Evolutionary conservation across 2,797 vertebrate species (phyloP).

Genomic region (Scolopax rusticola): DNA sequence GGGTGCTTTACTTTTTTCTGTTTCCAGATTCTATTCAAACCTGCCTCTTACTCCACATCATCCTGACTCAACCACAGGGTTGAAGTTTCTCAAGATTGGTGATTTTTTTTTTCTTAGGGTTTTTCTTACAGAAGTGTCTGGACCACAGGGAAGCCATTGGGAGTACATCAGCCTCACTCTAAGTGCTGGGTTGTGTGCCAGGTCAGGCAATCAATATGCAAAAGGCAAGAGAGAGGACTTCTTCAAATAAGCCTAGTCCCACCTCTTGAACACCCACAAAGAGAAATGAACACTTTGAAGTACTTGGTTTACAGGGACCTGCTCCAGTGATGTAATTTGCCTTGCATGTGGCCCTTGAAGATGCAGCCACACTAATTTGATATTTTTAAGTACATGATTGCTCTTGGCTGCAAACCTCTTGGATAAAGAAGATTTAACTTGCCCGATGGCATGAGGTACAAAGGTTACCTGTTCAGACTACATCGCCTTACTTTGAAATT

Average conservation of each 20-base stretch:
- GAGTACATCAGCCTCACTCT: not conserved
- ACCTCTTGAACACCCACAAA: not conserved
- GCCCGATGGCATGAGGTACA: not conserved
- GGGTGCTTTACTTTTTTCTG: not conserved
- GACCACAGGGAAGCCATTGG: not conserved
- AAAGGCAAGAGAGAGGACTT: not conserved
- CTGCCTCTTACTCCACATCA: not conserved
- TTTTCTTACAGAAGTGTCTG: not conserved
- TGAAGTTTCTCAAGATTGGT: not conserved
- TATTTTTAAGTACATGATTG: not conserved
- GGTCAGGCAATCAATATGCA: accelerated
- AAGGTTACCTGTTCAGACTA: not conserved
- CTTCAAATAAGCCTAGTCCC: not conserved
- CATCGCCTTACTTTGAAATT: not conserved
- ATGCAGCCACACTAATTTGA: not conserved
- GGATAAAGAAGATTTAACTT: not conserved
- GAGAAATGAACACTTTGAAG: not conserved
- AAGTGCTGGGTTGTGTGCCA: accelerated
- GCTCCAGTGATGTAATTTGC: not conserved
- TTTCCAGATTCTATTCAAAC: not conserved
- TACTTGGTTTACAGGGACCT: not conserved
- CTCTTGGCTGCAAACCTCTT: not conserved
- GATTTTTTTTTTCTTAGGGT: not conserved
- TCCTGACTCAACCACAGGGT: not conserved
- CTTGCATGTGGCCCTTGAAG: not conserved